Base-by-base conservation (phyloP, 2,888 invertebrate genomes). In the Netelia inedita region DNA sequence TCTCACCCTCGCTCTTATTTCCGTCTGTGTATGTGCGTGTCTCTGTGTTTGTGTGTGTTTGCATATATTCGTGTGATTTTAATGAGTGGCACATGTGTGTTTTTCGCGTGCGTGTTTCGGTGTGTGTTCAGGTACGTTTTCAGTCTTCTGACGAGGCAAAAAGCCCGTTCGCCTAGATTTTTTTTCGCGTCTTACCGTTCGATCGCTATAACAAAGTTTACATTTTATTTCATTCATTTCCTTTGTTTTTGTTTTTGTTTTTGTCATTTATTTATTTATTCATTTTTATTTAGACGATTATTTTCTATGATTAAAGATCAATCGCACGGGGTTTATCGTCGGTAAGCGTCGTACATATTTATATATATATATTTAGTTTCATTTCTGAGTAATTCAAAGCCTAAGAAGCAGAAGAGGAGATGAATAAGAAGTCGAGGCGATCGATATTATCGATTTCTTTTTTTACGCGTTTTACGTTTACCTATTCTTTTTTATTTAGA, bases 91-190 rank as follows among this genome's bases (percentile, higher is more conserved):
- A 41, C 41, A 46, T 63, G 41, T 63, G 61, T 63, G 76, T 57
- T 11, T n/a, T 2, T 23, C 23, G 35, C 69, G 65, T 46, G 76
- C 55, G 61, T 78, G 43, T 71, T 61, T 43, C 43, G 72, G 65
- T 82, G 59, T 83, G 86, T 83, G 68, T 88, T 91, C 92, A 92
- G 92, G 91, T 92, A 92, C 92, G 75, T 91, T 90, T 89, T 92
- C 92, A 92, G 92, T 92, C 91, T 92, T 91, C 89, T 89, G 86
- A 89, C 89, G 78, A 83, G 72, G 53, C 78, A 80, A 83, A 57
- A 61, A 28, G 63, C 81, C 84, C 84, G 81, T 81, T 84, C 81
- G 84, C 55, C 72, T 55, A 63, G 61, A 61, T 61, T 16, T 46
- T 61, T 66, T 65, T 66, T 23, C 65, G 28, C 41, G 53, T 11